Evolutionary conservation across 2,113 vertebrate genomes (phyloP).

Genomic region (Anhinga anhinga): DNA sequence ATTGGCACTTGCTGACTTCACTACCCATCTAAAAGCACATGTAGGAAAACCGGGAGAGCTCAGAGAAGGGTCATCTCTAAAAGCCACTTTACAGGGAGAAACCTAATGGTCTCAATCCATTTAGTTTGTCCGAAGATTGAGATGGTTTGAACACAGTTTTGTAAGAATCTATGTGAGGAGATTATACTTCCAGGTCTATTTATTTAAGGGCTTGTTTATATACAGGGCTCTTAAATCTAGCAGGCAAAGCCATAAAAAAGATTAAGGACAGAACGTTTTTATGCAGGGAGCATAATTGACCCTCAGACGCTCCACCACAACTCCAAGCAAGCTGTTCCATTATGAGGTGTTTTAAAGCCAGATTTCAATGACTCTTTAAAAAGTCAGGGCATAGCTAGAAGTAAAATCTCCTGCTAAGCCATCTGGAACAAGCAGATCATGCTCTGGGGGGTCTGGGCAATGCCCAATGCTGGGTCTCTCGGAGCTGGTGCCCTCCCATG

Average conservation of each 20-base stretch:
- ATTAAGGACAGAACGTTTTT: constrained; percentile 21
- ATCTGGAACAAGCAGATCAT: not conserved
- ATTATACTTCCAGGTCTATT: constrained; percentile 32
- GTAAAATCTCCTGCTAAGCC: not conserved
- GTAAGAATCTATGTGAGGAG: not conserved
- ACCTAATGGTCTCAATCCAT: not conserved
- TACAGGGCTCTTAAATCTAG: constrained; percentile 18
- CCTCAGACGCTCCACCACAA: not conserved
- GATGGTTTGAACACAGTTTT: constrained; percentile 7
- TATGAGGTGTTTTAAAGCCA: not conserved
- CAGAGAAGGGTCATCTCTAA: constrained; percentile 3
- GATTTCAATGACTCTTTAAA: not conserved
- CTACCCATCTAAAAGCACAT: not conserved
- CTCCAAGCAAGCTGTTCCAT: not conserved
- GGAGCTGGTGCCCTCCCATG: not conserved
- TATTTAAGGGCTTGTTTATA: constrained; percentile 45
- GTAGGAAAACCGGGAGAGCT: not conserved
- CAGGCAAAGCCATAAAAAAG: constrained; percentile 28
- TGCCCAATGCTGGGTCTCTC: not conserved
- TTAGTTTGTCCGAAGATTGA: constrained; percentile 30
- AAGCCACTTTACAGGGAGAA: constrained; percentile 10
- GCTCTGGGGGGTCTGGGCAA: not conserved
- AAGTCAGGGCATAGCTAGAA: not conserved
- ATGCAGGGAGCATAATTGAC: constrained; percentile 2
- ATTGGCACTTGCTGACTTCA: constrained; percentile 1